Evolutionary conservation across 2,113 vertebrate species (phyloP).

Genomic region (Uria lomvia): DNA sequence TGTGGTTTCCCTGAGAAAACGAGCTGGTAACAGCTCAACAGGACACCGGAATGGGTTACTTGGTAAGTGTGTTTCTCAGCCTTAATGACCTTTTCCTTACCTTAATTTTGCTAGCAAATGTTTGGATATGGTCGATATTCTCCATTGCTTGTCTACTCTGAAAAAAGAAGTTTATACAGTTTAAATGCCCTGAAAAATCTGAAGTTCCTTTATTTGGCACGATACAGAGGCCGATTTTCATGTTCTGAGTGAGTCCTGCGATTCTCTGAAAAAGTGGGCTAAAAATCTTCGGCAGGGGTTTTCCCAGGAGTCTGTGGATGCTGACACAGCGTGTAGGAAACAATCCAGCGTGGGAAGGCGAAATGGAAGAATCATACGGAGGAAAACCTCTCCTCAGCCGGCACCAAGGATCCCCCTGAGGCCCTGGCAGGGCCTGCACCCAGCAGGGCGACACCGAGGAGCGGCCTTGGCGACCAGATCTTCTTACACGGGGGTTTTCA

Average conservation of each 20-base stretch:
- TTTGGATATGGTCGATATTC: neutral
- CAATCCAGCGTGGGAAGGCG: neutral
- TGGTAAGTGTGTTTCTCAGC: neutral
- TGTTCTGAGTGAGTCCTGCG: neutral
- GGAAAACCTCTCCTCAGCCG: neutral
- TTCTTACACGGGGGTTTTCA: neutral
- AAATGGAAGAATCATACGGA: neutral
- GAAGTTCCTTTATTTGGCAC: neutral
- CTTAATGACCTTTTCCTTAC: neutral
- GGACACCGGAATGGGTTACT: neutral
- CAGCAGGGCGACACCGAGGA: neutral
- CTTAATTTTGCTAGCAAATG: neutral
- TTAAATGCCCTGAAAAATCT: neutral
- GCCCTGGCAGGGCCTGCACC: neutral
- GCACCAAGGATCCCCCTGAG: neutral
- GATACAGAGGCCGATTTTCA: neutral
- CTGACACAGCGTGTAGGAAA: neutral
- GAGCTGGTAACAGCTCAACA: neutral
- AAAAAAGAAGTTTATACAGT: neutral
- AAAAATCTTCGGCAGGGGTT: neutral
- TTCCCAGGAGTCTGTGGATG: neutral
- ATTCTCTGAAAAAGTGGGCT: neutral
- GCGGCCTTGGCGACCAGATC: neutral
- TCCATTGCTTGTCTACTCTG: neutral
- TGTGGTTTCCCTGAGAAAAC: neutral